Evolutionary conservation across 1,140 invertebrate species (phyloP).

Genomic region (Panagrolaimus sp.): DNA sequence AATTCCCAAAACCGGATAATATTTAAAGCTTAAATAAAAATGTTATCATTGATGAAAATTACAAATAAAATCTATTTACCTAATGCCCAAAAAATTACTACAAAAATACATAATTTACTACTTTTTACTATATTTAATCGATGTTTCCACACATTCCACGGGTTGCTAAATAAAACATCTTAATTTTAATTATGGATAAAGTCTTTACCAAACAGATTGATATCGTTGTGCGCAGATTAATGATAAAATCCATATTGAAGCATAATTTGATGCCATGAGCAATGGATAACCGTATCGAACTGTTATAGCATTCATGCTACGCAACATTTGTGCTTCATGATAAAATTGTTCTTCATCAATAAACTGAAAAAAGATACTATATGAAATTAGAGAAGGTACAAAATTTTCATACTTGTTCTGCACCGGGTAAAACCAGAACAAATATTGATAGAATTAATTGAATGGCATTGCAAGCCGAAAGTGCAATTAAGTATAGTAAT

Average conservation of each 20-base stretch:
- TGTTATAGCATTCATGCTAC: constrained; percentile 24
- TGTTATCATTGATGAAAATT: not conserved
- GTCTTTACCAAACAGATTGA: constrained; percentile 33
- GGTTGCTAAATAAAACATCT: constrained; percentile 19
- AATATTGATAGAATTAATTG: constrained; percentile 36
- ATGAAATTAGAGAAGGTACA: not conserved
- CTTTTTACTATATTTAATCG: constrained; percentile 28
- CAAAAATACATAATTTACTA: constrained; percentile 33
- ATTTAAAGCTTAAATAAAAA: constrained; percentile 33
- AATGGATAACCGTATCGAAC: constrained; percentile 33
- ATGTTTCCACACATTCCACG: constrained; percentile 34
- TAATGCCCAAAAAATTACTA: constrained; percentile 29
- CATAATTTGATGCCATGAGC: constrained; percentile 39
- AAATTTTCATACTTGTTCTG: constrained; percentile 30
- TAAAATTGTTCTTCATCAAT: constrained; percentile 32
- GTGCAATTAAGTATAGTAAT: constrained; percentile 28
- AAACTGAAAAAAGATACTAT: constrained; percentile 36
- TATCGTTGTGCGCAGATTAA: constrained; percentile 45
- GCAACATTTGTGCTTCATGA: constrained; percentile 14
- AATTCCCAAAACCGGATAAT: constrained; percentile 40
- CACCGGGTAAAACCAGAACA: constrained; percentile 40
- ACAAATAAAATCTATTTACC: constrained; percentile 15
- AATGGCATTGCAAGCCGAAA: constrained; percentile 28
- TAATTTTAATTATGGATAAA: not conserved
- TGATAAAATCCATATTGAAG: constrained; percentile 41